Evolutionary conservation across 37 sponge, comb jelly and placozoan genomes (phyloP), one percentile per base, ranked within the genome.

Genomic region (Halisarca cf. caerulea): DNA sequence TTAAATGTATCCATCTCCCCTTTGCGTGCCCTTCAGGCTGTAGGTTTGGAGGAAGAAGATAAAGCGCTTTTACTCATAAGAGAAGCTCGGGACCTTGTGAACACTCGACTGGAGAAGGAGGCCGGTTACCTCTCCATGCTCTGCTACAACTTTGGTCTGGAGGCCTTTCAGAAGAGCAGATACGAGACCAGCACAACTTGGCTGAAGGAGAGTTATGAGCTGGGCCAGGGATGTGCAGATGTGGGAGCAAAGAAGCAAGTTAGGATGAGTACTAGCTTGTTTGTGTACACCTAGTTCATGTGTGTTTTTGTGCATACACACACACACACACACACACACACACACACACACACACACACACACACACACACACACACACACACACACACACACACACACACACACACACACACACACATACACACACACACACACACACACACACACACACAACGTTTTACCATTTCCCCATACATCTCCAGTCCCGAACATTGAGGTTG

Each of bases 151-250:
- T 89, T 92, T 79, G 97, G 97, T 0, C 75, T 94, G 59, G 92
- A 94, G 32, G 35, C 62, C 78, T 96, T 87, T 43, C 88, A 95
- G 68, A 83, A 81, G 71, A 88, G 70, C 8, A 72, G 27, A 6
- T 85, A 87, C 82, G 82, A 87, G 43, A 47, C 78, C 70, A 85
- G 91, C 73, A 83, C 89, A 17, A 27, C 38, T 17, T 95, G 95
- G 95, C 89, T 96, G 24, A 91, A 89, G 93, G 95, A 95, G 90
- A 95, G 95, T 75, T 95, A 95, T 84, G 95, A 95, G 59, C 80
- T 95, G 66, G 95, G 95, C 3, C 79, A 87, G 38, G 80, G 72
- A 9, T 73, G 75, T 40, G 34, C 69, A 32, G 30, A 38, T 38
- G 87, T 94, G 44, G 91, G 84, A 3, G 92, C 87, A 9, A 70